These are phyloP conservation scores for Clanis bilineata DNA, from an alignment of 2,888 invertebrate genomes.

Conservation along the genomic window DNA sequence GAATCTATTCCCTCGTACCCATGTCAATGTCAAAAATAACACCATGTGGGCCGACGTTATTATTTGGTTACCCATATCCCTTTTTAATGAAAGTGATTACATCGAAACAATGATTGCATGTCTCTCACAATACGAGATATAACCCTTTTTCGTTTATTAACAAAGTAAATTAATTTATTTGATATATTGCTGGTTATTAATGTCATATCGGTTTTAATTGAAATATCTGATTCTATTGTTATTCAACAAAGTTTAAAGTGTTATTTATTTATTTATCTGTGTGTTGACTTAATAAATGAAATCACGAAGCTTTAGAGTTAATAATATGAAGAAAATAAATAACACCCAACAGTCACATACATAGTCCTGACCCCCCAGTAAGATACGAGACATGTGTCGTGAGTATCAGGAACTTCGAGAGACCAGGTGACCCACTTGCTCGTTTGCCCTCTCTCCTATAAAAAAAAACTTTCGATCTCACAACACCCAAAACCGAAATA, in stretches of 20 bases:
- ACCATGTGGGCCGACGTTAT: slow-evolving; percentile 2
- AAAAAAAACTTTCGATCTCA: too few relatives aligned
- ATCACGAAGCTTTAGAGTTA: too few relatives aligned
- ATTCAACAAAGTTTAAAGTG: background rate
- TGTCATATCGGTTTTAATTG: background rate
- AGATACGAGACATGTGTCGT: too few relatives aligned
- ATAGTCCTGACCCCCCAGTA: too few relatives aligned
- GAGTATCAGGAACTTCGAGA: too few relatives aligned
- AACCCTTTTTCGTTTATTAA: slow-evolving; percentile 4
- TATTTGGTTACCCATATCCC: background rate
- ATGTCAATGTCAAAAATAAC: slow-evolving; percentile 6
- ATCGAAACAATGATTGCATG: background rate
- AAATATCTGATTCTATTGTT: background rate
- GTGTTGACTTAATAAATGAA: too few relatives aligned
- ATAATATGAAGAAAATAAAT: too few relatives aligned
- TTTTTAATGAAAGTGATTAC: slow-evolving; percentile 11
- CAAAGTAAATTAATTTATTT: background rate
- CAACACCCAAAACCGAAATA: too few relatives aligned
- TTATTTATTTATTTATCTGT: too few relatives aligned
- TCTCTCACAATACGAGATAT: background rate
- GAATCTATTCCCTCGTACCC: background rate
- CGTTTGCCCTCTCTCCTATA: too few relatives aligned
- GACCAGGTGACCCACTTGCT: too few relatives aligned
- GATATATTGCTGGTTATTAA: slow-evolving; percentile 1
- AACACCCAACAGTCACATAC: too few relatives aligned